A percentile compares a stretch with the other conserved stretches of the same genome.
phyloP scores from a whole-genome alignment of 2,113 vertebrate genomes.

The Eulemur macaco region DNA sequence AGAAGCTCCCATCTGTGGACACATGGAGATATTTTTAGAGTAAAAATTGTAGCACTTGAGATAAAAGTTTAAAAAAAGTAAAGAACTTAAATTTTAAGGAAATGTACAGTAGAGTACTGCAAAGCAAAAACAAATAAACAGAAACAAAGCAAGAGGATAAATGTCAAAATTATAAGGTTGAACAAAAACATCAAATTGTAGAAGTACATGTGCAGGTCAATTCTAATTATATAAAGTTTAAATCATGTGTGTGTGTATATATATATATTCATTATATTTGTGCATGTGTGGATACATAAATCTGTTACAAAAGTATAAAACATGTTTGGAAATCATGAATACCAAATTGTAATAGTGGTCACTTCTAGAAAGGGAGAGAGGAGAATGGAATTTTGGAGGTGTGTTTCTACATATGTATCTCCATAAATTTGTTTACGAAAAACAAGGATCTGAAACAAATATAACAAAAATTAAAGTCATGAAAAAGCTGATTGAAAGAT shows the following conservation, averaged over 20 bases:
- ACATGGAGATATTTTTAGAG: not conserved
- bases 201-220: not conserved
- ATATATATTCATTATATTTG: not conserved
- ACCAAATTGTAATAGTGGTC: not conserved
- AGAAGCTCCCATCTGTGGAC: not conserved
- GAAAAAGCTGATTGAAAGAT: not conserved
- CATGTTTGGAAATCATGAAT: not conserved
- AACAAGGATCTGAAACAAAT: not conserved
- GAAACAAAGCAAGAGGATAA: not conserved
- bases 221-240: not conserved
- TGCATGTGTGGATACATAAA: not conserved
- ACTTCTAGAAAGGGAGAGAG: not conserved
- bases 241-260: not conserved
- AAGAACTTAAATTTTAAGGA: not conserved
- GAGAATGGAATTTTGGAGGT: not conserved
- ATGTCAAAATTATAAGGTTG: not conserved
- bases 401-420: not conserved
- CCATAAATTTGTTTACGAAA: not conserved
- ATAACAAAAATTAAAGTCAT: not conserved
- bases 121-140: not conserved
- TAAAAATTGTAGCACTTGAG: not conserved
- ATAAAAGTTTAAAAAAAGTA: not conserved
- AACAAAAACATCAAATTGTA: not conserved
- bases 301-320: not conserved
- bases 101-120: not conserved